Conservation (phyloP, 1,140 invertebrate genomes). For the Zaprionus davidi region DNA sequence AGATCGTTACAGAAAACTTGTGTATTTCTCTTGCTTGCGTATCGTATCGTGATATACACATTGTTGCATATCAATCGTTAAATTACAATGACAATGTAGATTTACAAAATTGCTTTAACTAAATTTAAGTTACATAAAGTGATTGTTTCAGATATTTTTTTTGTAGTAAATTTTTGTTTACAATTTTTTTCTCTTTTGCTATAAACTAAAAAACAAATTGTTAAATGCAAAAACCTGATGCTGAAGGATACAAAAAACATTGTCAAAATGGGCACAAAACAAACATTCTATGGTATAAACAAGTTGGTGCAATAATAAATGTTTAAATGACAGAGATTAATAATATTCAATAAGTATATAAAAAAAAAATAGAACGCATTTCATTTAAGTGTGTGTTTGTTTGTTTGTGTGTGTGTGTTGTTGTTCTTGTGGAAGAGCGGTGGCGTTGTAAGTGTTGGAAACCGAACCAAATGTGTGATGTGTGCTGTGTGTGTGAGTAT, state of each 20-base stretch:
- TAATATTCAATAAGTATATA: constrained; percentile 23
- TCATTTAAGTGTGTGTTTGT: constrained; percentile 15
- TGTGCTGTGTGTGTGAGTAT: constrained; percentile 3
- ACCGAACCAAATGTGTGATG: background rate
- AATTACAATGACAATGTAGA: constrained; percentile 10
- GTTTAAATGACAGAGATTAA: constrained; percentile 12
- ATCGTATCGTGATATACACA: constrained; percentile 2
- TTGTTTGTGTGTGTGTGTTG: constrained; percentile 11
- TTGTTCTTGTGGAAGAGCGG: constrained; percentile 61
- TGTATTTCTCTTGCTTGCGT: constrained; percentile 10
- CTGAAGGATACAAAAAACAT: constrained; percentile 4
- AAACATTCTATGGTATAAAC: constrained; percentile 26
- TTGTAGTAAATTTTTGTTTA: constrained; percentile 7
- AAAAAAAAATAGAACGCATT: constrained; percentile 34
- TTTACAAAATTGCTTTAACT: constrained; percentile 67
- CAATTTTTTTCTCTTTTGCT: constrained; percentile 41
- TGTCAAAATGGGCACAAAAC: constrained; percentile 20
- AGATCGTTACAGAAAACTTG: constrained; percentile 11
- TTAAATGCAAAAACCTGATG: constrained; percentile 13
- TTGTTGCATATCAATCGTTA: constrained; percentile 13
- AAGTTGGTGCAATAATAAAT: constrained; percentile 18
- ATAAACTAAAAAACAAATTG: constrained; percentile 52
- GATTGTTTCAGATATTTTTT: constrained; percentile 11
- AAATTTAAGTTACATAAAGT: constrained; percentile 53
- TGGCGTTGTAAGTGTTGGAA: constrained; percentile 40